Conservation (phyloP, 2,797 vertebrate species). For the Chloroceryle amazona region DNA sequence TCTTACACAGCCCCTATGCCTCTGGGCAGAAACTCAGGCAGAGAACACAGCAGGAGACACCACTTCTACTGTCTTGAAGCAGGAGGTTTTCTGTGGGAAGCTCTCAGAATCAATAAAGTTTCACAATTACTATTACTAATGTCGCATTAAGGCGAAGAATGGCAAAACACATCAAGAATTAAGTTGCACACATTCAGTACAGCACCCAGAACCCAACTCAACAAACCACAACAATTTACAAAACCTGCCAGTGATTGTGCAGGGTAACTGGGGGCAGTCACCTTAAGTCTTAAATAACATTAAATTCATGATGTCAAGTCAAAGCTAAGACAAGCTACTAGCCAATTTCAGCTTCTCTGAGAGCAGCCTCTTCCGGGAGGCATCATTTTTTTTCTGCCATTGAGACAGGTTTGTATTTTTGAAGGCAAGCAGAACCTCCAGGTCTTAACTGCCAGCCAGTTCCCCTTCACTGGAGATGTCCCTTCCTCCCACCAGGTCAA, state of each 20-base stretch:
- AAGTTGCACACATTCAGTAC: background rate
- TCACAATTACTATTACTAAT: background rate
- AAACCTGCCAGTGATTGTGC: background rate
- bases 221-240: background rate
- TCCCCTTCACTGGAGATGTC: fast-evolving
- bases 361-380: background rate
- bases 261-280: background rate
- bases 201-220: background rate
- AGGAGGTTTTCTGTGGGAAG: background rate
- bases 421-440: background rate
- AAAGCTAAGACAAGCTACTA: background rate
- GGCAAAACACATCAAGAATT: background rate
- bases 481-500: background rate
- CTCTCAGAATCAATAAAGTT: constrained; percentile 1
- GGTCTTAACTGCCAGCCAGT: background rate
- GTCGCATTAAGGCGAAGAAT: background rate
- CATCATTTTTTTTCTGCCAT: background rate
- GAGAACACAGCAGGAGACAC: background rate
- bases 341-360: background rate
- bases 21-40: background rate
- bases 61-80: background rate
- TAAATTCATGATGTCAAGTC: background rate
- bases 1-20: background rate
- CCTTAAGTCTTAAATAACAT: background rate
- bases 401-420: background rate